A percentile compares a stretch with the other conserved stretches of the same genome.
phyloP scores from a whole-genome alignment of 2,888 invertebrate species.

The Acleris emargana region DNA sequence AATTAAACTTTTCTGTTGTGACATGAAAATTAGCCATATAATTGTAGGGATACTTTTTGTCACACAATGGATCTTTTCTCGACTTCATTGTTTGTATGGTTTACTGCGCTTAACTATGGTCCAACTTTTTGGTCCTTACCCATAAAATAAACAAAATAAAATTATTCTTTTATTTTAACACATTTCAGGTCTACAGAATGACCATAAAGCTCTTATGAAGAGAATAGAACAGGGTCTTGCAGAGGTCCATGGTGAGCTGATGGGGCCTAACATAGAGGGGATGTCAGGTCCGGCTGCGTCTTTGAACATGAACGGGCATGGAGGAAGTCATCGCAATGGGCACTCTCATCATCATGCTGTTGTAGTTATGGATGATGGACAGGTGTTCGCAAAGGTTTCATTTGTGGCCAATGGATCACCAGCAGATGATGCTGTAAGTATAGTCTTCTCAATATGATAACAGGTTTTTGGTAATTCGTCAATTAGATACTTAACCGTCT shows the following conservation, averaged over 20 bases:
- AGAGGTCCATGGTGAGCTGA: constrained; percentile 82
- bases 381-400: constrained; percentile 87
- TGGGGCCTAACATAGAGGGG: constrained; percentile 45
- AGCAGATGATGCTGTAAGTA: constrained; percentile 90
- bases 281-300: constrained; percentile 42
- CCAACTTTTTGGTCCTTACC: too few relatives aligned
- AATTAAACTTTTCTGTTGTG: too few relatives aligned
- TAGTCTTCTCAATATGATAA: not conserved
- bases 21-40: too few relatives aligned
- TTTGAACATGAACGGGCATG: constrained; percentile 38
- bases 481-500: too few relatives aligned
- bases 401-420: constrained; percentile 90
- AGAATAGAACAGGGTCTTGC: constrained; percentile 91
- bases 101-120: too few relatives aligned
- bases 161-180: too few relatives aligned
- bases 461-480: not conserved
- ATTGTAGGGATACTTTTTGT: too few relatives aligned
- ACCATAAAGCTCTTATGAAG: constrained; percentile 92
- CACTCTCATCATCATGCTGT: constrained; percentile 37
- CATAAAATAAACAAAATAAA: too few relatives aligned
- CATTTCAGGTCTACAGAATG: constrained; percentile 91
- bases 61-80: too few relatives aligned
- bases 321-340: constrained; percentile 16
- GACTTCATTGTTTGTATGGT: too few relatives aligned
- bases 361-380: constrained; percentile 46